phyloP scores from a whole-genome alignment of 2,888 invertebrate genomes.

The Dromius quadrimaculatus region DNA sequence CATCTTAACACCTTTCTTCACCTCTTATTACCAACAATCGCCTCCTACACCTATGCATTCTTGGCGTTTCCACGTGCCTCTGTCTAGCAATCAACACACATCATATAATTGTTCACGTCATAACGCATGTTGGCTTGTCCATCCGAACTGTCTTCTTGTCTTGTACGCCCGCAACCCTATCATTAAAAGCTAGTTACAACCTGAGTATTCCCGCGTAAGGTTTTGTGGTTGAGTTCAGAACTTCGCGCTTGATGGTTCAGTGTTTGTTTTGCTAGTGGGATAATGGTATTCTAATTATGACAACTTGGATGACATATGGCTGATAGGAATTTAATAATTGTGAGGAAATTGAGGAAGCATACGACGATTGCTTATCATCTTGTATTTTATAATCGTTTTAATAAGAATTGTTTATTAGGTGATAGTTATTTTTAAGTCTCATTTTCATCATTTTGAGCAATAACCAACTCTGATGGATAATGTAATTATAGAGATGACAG shows the following conservation, averaged over 20 bases:
- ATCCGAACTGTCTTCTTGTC: background rate
- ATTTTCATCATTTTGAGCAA: too few relatives aligned
- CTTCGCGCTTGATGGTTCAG: background rate
- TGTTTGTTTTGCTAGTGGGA: constrained; percentile 8
- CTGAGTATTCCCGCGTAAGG: background rate
- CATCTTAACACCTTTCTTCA: constrained; percentile 3
- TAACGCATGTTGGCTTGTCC: constrained; percentile 1
- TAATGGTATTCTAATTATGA: constrained; percentile 6
- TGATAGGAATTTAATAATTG: background rate
- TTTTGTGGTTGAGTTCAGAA: background rate
- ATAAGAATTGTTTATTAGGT: too few relatives aligned
- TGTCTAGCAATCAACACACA: background rate
- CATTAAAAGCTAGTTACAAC: constrained; percentile 23
- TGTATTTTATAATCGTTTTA: too few relatives aligned
- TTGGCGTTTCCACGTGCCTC: background rate
- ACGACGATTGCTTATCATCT: too few relatives aligned
- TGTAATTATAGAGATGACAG: too few relatives aligned
- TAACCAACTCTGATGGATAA: too few relatives aligned
- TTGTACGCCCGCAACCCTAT: background rate
- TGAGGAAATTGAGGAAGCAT: constrained; percentile 8
- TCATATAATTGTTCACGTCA: constrained; percentile 21
- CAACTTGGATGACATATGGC: background rate
- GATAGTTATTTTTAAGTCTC: too few relatives aligned
- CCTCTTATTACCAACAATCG: background rate
- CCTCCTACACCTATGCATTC: constrained; percentile 6